A percentile compares a stretch with the other conserved stretches of the same genome.
Conservation (phyloP, 2,797 vertebrate genomes). For the Octomys mimax region DNA sequence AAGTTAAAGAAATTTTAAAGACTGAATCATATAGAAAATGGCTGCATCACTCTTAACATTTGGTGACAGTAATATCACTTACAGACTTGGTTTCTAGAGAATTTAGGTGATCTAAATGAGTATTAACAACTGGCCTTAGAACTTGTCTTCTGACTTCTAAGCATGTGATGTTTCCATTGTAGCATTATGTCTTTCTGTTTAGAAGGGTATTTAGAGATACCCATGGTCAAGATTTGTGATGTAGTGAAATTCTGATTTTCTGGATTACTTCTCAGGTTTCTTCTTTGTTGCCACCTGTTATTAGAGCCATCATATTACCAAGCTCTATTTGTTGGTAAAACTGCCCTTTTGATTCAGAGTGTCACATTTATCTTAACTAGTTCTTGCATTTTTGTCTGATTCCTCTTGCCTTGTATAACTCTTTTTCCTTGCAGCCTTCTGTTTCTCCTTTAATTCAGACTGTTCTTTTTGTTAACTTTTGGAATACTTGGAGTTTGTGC, state of each 20-base stretch:
- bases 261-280: not conserved
- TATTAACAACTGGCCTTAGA: not conserved
- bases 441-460: not conserved
- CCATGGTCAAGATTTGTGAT: not conserved
- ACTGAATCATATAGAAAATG: not conserved
- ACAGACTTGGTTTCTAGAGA: not conserved
- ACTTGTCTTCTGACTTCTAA: not conserved
- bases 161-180: not conserved
- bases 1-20: not conserved
- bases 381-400: not conserved
- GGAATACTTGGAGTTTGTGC: not conserved
- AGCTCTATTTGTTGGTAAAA: not conserved
- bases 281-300: not conserved
- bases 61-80: not conserved
- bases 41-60: not conserved
- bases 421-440: not conserved
- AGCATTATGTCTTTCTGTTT: not conserved
- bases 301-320: not conserved
- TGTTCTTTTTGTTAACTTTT: not conserved
- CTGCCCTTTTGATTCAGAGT: not conserved
- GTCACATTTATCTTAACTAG: not conserved
- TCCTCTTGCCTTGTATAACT: not conserved
- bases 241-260: not conserved
- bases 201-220: not conserved
- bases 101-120: not conserved